Evolutionary conservation across 2,113 vertebrate genomes (phyloP).

Genomic region (Brachyhypopomus gauderio): DNA sequence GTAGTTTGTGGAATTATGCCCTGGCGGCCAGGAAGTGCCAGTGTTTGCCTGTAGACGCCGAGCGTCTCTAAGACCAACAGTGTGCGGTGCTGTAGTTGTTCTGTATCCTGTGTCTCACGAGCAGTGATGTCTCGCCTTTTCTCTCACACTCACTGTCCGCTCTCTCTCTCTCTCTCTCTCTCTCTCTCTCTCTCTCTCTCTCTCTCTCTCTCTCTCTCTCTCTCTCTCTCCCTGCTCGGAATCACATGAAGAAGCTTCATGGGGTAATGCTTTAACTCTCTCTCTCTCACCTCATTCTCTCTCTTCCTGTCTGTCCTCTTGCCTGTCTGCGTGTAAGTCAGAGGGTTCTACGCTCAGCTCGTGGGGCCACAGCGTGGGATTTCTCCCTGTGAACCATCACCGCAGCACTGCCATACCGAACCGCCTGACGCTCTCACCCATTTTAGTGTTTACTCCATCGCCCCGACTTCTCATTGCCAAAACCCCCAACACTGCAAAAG

Average conservation of each 20-base stretch:
- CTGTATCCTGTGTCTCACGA: conserved; percentile 21
- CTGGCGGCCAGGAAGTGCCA: too few relatives aligned
- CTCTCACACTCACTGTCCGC: conserved; percentile 74
- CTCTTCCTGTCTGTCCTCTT: conserved; percentile 37
- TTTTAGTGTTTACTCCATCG: background rate
- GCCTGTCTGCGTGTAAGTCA: conserved; percentile 59
- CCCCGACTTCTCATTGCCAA: background rate
- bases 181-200: conserved; percentile 67
- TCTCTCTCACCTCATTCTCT: conserved; percentile 49
- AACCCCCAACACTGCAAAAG: background rate
- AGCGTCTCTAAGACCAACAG: background rate
- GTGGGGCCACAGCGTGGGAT: conserved; percentile 41
- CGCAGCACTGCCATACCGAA: conserved; percentile 20
- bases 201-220: conserved; percentile 82
- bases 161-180: conserved; percentile 84
- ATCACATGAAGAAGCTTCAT: conserved; percentile 93
- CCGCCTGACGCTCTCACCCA: conserved; percentile 16
- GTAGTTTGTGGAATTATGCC: too few relatives aligned
- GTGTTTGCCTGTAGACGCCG: background rate
- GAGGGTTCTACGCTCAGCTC: conserved; percentile 40
- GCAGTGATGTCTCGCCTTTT: conserved; percentile 37
- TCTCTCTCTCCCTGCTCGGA: conserved; percentile 82
- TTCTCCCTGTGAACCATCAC: conserved; percentile 15
- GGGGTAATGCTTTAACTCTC: conserved; percentile 89
- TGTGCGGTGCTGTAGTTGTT: background rate